A percentile compares a stretch with the other conserved stretches of the same genome.
These are phyloP conservation scores for Laticauda colubrina DNA, from an alignment of 2,113 vertebrate genomes.

Conservation along the genomic window DNA sequence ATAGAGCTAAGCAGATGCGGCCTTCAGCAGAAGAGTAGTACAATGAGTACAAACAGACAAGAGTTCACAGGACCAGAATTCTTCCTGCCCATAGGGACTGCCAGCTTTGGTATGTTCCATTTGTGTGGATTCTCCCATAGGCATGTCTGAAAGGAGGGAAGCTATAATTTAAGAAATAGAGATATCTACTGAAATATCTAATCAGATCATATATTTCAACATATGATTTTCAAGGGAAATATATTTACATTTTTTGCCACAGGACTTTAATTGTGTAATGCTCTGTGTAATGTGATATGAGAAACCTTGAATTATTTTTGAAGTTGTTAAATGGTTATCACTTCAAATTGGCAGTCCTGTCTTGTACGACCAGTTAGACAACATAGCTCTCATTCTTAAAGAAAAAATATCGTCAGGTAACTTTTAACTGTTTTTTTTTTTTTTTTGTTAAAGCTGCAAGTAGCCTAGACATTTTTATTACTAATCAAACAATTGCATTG, in stretches of 20 bases:
- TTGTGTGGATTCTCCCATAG: too few relatives aligned
- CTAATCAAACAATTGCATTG: not conserved
- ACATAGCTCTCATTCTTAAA: not conserved
- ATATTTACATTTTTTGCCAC: conserved; percentile 23
- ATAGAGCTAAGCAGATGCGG: too few relatives aligned
- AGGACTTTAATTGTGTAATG: conserved; percentile 49
- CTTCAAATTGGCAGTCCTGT: conserved; percentile 18
- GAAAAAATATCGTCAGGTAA: not conserved
- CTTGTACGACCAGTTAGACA: not conserved
- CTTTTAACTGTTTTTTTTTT: not conserved
- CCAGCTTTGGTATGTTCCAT: too few relatives aligned
- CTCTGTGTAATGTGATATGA: conserved; percentile 2
- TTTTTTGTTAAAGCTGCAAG: not conserved
- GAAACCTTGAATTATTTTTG: conserved; percentile 34
- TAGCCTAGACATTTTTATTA: not conserved
- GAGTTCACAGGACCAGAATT: too few relatives aligned
- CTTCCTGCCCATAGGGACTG: too few relatives aligned
- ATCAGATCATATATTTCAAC: conserved; percentile 16
- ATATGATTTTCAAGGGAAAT: not conserved
- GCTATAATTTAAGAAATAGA: conserved; percentile 20
- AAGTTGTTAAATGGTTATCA: not conserved
- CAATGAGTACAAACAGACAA: too few relatives aligned
- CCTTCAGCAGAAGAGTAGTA: too few relatives aligned
- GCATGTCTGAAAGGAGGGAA: conserved; percentile 19
- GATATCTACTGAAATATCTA: not conserved